Evolutionary conservation across 1,140 invertebrate species (phyloP).

Genomic region (Contarinia nasturtii): DNA sequence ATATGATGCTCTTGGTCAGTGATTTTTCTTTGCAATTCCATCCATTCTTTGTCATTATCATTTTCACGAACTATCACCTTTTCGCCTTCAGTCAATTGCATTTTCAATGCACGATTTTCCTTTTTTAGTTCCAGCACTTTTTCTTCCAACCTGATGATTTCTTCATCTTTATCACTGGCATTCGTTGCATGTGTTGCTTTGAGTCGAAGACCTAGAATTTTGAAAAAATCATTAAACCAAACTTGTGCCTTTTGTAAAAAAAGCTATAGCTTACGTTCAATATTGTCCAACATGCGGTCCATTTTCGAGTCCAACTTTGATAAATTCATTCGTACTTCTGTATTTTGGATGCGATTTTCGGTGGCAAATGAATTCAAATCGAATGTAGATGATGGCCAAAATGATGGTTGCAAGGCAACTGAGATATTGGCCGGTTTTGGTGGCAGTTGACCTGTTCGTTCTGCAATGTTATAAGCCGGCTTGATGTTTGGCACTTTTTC

Average conservation of each 20-base stretch:
- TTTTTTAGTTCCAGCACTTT: constrained; percentile 14
- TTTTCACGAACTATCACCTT: neutral
- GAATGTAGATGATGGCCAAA: neutral
- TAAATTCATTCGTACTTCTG: constrained; percentile 8
- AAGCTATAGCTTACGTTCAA: constrained; percentile 2
- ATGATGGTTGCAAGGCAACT: neutral
- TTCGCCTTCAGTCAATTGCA: neutral
- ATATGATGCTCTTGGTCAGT: too few species aligned
- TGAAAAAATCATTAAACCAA: neutral
- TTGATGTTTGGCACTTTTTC: constrained; percentile 6
- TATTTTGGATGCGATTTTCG: constrained; percentile 7
- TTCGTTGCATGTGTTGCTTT: neutral
- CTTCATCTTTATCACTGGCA: constrained; percentile 9
- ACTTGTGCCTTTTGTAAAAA: neutral
- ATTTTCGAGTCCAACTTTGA: constrained; percentile 5
- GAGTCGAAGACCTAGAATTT: neutral
- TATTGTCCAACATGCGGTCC: constrained; percentile 6
- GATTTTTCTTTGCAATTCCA: too few species aligned
- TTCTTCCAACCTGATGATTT: constrained; percentile 14
- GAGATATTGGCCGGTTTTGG: neutral
- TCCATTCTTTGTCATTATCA: neutral
- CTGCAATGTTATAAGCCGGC: neutral
- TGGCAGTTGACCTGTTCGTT: neutral
- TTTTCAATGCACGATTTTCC: constrained; percentile 10
- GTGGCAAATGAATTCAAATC: constrained; percentile 4